A percentile compares a stretch with the other conserved stretches of the same genome.
Evolutionary conservation across 2,888 invertebrate species (phyloP).

Genomic region (Scaptomyza parva): DNA sequence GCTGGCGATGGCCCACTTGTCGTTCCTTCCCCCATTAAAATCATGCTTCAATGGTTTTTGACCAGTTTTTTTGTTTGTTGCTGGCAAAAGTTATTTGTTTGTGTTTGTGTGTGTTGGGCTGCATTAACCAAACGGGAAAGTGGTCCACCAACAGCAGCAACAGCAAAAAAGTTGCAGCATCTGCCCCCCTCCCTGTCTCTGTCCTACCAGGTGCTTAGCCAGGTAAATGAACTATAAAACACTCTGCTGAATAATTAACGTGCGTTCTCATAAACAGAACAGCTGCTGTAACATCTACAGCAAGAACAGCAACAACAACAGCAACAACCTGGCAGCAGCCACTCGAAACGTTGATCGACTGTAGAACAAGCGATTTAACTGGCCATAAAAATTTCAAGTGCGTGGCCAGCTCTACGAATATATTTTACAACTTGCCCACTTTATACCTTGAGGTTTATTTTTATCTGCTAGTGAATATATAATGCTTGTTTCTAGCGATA

Average conservation of each 20-base stretch:
- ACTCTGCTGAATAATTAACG: conserved; percentile 67
- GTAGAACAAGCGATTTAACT: conserved; percentile 6
- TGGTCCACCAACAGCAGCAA: conserved; percentile 42
- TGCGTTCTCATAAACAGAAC: conserved; percentile 46
- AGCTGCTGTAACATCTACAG: no score
- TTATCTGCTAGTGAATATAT: background rate
- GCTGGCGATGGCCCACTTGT: conserved; percentile 4
- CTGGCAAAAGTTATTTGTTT: conserved; percentile 56
- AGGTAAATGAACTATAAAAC: conserved; percentile 77
- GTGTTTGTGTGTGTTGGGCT: conserved; percentile 50
- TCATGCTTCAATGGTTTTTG: conserved; percentile 76
- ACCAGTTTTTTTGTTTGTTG: conserved; percentile 64
- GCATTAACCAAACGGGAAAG: conserved; percentile 50
- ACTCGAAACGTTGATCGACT: conserved; percentile 44
- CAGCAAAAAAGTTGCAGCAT: conserved; percentile 36
- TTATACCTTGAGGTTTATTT: background rate
- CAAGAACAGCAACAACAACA: background rate
- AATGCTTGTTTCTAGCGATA: background rate
- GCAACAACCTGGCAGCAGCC: conserved; percentile 17
- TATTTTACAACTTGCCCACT: background rate
- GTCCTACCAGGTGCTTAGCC: conserved; percentile 39
- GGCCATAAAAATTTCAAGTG: background rate
- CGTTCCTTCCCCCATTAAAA: conserved; percentile 64
- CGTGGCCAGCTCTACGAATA: background rate
- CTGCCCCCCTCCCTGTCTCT: background rate